Conservation (phyloP, 2,888 invertebrate genomes). For the Linnaemya tessellans region DNA sequence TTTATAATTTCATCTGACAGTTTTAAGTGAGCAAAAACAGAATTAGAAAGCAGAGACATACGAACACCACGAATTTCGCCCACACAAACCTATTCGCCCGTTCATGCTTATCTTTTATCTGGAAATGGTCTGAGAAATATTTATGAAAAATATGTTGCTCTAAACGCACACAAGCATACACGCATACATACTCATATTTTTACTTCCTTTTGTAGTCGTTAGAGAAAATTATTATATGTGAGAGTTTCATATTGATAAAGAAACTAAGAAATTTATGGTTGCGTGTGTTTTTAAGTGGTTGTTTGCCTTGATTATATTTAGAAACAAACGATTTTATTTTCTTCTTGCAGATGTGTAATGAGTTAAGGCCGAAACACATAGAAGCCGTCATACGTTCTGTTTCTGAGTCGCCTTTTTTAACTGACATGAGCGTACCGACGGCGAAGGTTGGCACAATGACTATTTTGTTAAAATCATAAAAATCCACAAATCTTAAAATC, state of each 20-base stretch:
- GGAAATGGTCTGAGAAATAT: neutral
- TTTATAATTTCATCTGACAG: slow-evolving; percentile 49
- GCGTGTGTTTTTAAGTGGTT: neutral
- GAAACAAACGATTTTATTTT: neutral
- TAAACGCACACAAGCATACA: no score
- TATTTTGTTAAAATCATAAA: no score
- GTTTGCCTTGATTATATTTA: neutral
- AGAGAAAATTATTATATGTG: neutral
- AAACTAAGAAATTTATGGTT: slow-evolving; percentile 14
- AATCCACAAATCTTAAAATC: no score
- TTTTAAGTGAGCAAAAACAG: slow-evolving; percentile 29
- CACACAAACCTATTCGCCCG: neutral
- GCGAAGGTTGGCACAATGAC: no score
- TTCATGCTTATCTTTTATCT: neutral
- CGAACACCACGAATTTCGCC: neutral
- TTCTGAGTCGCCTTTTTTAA: no score
- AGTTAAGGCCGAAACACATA: no score
- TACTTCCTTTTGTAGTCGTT: neutral
- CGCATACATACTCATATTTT: no score
- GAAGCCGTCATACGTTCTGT: no score
- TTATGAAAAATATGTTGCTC: neutral
- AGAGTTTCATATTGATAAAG: slow-evolving; percentile 1
- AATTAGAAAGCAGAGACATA: slow-evolving; percentile 16
- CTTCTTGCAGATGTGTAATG: neutral
- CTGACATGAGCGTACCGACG: no score